Evolutionary conservation across 2,113 vertebrate genomes (phyloP).

Genomic region (Gallinago paraguaiae): DNA sequence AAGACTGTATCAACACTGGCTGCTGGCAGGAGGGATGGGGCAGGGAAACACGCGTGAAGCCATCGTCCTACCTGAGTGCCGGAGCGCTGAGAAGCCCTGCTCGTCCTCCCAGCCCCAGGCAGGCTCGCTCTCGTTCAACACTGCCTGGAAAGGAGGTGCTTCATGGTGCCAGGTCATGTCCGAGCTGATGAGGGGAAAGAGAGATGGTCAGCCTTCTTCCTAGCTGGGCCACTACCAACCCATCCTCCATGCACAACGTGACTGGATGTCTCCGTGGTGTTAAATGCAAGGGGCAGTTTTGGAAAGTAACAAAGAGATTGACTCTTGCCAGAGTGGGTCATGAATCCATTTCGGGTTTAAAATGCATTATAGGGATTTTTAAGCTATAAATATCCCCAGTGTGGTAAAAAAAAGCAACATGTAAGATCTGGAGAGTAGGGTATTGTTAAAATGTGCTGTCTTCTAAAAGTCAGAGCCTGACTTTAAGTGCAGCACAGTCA

Average conservation of each 20-base stretch:
- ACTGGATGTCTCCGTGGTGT: not conserved
- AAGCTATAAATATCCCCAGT: not conserved
- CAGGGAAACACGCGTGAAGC: fast-evolving
- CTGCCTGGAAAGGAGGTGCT: conserved; percentile 64
- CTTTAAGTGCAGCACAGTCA: not conserved
- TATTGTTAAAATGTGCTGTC: not conserved
- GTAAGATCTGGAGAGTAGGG: not conserved
- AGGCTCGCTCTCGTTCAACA: conserved; percentile 78
- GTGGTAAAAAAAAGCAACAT: not conserved
- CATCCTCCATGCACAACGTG: fast-evolving
- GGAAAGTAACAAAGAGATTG: not conserved
- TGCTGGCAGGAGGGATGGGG: not conserved
- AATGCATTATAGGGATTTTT: not conserved
- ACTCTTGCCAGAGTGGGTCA: not conserved
- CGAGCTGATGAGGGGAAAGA: conserved; percentile 65
- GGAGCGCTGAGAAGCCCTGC: conserved; percentile 93
- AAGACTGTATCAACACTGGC: not conserved
- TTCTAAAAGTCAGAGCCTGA: not conserved
- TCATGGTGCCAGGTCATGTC: conserved; percentile 82
- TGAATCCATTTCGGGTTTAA: not conserved
- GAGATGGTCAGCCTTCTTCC: not conserved
- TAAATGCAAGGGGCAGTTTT: not conserved
- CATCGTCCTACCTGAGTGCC: conserved; percentile 85
- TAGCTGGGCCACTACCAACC: not conserved
- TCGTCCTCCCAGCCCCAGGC: conserved; percentile 85